A percentile compares a stretch with the other conserved stretches of the same genome.
Conservation (phyloP, 1,140 invertebrate species). For the Leptinotarsa texana region DNA sequence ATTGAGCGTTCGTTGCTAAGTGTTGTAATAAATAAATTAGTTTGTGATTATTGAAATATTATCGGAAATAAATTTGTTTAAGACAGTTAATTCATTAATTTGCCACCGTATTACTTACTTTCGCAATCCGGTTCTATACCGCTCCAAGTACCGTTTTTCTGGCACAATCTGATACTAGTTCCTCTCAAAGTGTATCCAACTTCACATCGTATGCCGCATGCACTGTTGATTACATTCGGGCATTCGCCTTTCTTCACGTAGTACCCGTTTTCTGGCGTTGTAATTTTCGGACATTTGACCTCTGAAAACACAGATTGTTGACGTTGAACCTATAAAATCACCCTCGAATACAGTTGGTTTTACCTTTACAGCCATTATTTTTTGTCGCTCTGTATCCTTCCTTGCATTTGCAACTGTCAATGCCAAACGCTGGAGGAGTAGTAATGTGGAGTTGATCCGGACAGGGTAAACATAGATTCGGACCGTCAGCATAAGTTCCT, state of each 20-base stretch:
- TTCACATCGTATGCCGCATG: constrained; percentile 70
- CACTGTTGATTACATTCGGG: constrained; percentile 69
- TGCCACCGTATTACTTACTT: constrained; percentile 51
- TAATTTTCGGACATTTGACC: constrained; percentile 64
- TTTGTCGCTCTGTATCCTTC: constrained; percentile 47
- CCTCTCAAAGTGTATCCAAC: constrained; percentile 69
- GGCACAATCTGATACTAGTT: constrained; percentile 69
- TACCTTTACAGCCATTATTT: constrained; percentile 51
- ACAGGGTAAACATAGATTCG: constrained; percentile 63
- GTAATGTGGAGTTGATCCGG: constrained; percentile 69
- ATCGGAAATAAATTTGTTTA: too few species aligned
- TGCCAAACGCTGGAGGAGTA: constrained; percentile 58
- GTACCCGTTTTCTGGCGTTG: constrained; percentile 67
- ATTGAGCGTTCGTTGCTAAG: too few species aligned
- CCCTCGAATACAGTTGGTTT: not conserved
- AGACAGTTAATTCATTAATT: too few species aligned
- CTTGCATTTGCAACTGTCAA: constrained; percentile 64
- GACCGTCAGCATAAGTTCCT: constrained; percentile 56
- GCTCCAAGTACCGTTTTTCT: constrained; percentile 69
- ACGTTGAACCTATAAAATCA: not conserved
- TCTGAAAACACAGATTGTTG: constrained; percentile 52
- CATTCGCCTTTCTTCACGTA: constrained; percentile 67
- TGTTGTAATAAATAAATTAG: too few species aligned
- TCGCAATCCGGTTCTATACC: constrained; percentile 65
- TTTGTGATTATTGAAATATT: too few species aligned